Evolutionary conservation across 2,797 vertebrate species (phyloP), one percentile per base, ranked within the genome.

Genomic region (Lateolabrax maculatus): DNA sequence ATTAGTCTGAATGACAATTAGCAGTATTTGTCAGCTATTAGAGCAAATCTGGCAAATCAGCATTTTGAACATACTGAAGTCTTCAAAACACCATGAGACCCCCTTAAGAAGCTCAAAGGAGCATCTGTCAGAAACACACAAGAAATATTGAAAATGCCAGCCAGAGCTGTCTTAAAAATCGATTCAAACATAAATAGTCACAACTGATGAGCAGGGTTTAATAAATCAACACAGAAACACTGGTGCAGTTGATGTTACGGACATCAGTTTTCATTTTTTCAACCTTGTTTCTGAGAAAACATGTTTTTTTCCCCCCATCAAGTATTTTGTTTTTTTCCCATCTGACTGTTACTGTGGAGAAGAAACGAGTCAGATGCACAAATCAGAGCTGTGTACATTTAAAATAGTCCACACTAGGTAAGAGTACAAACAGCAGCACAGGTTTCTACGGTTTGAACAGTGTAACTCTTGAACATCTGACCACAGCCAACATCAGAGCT

Each of bases 71-170:
- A 1, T 11, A 10, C 43, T 31, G 15, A 41, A 60, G 66, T 67
- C 56, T 81, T 68, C 51, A 77, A 55, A 75, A 41, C 63, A 67
- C 16, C 25, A 55, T 0, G 5, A 75, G 65, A 75, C 71, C 74
- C 37, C 51, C n/a, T n/a, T n/a, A 36, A 9, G 11, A 79, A 81
- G 81, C 71, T 76, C 12, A 60, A 57, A 77, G 61, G 62, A 73
- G 72, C 75, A 65, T 66, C 77, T 71, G 27, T 16, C 71, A 34
- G 62, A 39, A 61, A 49, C 49, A 57, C 39, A n/a, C 1, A 37
- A 55, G 51, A 8, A 79, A 36, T 0, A 76, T 69, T 44, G 46
- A 56, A 77, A 36, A 23, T 34, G 39, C 44, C 37, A 11, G 11
- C 3, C 62, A 27, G 21, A 39, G 51, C 83, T 18, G 71, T 46